Evolutionary conservation across 2,113 vertebrate species (phyloP), one percentile per base, ranked within the genome.

Genomic region (Pitta sordida): DNA sequence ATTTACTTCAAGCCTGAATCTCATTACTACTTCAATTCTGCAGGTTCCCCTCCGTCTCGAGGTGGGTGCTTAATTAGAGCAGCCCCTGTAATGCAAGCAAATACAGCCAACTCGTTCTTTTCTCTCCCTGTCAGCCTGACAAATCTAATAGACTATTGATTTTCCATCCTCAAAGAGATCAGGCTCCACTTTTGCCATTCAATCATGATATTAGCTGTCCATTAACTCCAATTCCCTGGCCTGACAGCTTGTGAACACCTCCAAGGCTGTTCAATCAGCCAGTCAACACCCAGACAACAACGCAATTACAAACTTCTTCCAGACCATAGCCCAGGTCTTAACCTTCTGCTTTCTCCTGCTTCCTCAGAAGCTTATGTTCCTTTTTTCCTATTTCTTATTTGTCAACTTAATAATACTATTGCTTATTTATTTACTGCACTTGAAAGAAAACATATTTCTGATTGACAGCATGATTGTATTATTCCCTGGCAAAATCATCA

Each of bases 121-220:
- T 43, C 53, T 74, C 71, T 56, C 73, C 58, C 81, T 92, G 87
- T 97, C 97, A 97, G 98, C 95, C 97, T 98, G 97, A 98, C 80
- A 90, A 97, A 98, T 99, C 98, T 98, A 99, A 99, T 98, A 98
- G 98, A 97, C 98, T 99, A 99, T 99, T 98, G 99, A 99, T 99
- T 99, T 99, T 98, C 98, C 97, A 99, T 98, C 98, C 96, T 97
- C 97, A 96, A 96, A 97, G 95, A 97, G 97, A 99, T 98, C 98
- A 98, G 97, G 78, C 96, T 97, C 94, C 96, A 97, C 97, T 98
- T 98, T 98, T 98, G 98, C 98, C 97, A 89, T 98, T 99, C 98
- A 98, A 91, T 99, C 98, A 98, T 98, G 98, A 98, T 98, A 98
- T 98, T 98, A 98, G 97, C 97, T 98, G 98, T 98, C 98, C 97